These are phyloP conservation scores for Ammodytes dubius DNA, from an alignment of 2,113 vertebrate species.

Conservation along the genomic window DNA sequence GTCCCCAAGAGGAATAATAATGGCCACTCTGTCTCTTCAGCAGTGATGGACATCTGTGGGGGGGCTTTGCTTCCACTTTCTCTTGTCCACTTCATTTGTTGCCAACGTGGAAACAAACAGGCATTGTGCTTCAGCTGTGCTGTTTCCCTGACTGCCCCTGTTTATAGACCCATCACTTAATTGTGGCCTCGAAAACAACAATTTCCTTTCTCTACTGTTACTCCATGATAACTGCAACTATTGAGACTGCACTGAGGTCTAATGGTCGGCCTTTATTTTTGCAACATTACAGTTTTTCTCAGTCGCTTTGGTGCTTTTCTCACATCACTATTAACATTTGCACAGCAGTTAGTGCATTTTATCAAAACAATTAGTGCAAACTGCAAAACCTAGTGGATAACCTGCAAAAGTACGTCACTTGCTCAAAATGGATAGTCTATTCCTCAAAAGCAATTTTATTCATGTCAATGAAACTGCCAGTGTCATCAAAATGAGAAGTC, in stretches of 20 bases:
- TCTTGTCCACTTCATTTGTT: slow-evolving; percentile 66
- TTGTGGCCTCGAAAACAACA: slow-evolving; percentile 67
- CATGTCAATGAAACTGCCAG: too few relatives aligned
- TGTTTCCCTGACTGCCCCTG: slow-evolving; percentile 59
- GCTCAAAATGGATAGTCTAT: too few relatives aligned
- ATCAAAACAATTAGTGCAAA: too few relatives aligned
- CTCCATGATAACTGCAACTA: slow-evolving; percentile 30
- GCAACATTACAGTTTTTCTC: not conserved
- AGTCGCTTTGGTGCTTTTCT: not conserved
- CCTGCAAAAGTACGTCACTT: too few relatives aligned
- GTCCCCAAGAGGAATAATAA: slow-evolving; percentile 68
- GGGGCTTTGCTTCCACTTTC: slow-evolving; percentile 62
- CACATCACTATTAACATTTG: too few relatives aligned
- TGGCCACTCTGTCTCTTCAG: slow-evolving; percentile 57
- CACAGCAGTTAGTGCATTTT: too few relatives aligned
- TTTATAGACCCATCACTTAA: slow-evolving; percentile 76
- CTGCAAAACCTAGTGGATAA: too few relatives aligned
- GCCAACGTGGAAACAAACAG: slow-evolving; percentile 77
- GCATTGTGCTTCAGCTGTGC: slow-evolving; percentile 66
- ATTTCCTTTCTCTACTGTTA: slow-evolving; percentile 45
- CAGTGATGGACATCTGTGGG: slow-evolving; percentile 56
- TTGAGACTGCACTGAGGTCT: slow-evolving; percentile 6
- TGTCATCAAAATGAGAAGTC: too few relatives aligned
- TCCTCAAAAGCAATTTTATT: too few relatives aligned
- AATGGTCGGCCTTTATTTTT: slow-evolving; percentile 8